These are phyloP conservation scores for Diplolepis rosae DNA, from an alignment of 2,888 invertebrate species.

Conservation along the genomic window DNA sequence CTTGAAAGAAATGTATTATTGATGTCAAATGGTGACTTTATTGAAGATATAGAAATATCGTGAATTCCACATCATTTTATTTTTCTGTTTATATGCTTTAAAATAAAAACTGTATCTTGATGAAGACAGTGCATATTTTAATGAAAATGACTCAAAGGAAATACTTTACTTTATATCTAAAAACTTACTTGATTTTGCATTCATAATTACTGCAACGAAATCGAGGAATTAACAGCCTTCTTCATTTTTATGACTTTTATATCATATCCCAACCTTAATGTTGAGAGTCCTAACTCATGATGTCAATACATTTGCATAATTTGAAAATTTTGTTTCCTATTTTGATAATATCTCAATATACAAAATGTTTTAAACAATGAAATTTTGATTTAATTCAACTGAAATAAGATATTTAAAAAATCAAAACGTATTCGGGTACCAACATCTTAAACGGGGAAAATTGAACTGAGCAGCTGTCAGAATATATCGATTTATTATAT, in stretches of 20 bases:
- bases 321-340: not conserved
- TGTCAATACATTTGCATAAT: not conserved
- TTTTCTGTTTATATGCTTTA: too few relatives aligned
- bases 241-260: not conserved
- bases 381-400: not conserved
- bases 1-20: not conserved
- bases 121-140: not conserved
- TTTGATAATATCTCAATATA: not conserved
- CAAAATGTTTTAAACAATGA: not conserved
- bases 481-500: too few relatives aligned
- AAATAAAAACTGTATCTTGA: not conserved
- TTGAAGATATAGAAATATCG: not conserved
- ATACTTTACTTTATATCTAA: not conserved
- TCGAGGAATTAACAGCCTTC: not conserved
- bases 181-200: not conserved
- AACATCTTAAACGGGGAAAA: too few relatives aligned
- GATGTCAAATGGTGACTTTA: not conserved
- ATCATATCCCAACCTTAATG: slow-evolving; percentile 9
- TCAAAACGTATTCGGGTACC: too few relatives aligned
- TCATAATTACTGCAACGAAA: not conserved
- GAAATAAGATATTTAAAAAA: too few relatives aligned
- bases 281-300: not conserved
- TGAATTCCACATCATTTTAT: too few relatives aligned
- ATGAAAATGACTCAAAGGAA: not conserved
- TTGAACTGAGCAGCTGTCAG: too few relatives aligned